Base-by-base conservation (phyloP, 2,797 vertebrate genomes). In the Halcyon leucocephala region DNA sequence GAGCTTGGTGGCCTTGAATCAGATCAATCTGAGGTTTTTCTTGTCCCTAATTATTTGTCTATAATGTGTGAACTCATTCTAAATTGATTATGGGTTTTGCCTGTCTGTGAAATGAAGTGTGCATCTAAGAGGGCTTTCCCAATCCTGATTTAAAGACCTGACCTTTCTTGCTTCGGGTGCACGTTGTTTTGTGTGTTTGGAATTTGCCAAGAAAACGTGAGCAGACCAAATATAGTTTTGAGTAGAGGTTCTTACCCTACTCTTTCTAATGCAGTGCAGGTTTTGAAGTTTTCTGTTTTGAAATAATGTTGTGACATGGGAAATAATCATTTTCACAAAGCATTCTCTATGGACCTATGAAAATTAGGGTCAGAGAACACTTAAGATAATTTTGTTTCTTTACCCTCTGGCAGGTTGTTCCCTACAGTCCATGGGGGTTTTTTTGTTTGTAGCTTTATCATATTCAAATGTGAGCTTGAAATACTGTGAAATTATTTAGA, bases 41-140 rank as follows among this genome's bases (percentile, higher is more conserved):
- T 49, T 78, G 3, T 73, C 84, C 55, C 62, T 86, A 64, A 31
- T 12, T 89, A 33, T 95, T 97, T 96, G 82, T 90, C 92, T 76
- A 24, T 65, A 84, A 57, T 3, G 2, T 51, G 7, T 91, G 35
- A 60, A 22, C 81, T 80, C 72, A 22, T 82, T 74, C 48, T 61
- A 86, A 82, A 31, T 6, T 44, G 19, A 1, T 73, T 66, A n/a
- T 70, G n/a, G 29, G 29, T 72, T 91, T 69, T 87, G 25, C 22
- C 52, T 94, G 25, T 52, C 28, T 90, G 85, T 71, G 69, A 54
- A 85, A 51, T 73, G 58, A 87, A 86, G 70, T 46, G 61, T 95
- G 82, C 39, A 14, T 35, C 33, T 58, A 13, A 13, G 72, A 89
- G 80, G 86, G 55, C 67, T 91, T 86, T 71, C 37, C 51, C 65